These are phyloP conservation scores for Acanthoscelides obtectus DNA, from an alignment of 2,888 invertebrate species.

Conservation along the genomic window DNA sequence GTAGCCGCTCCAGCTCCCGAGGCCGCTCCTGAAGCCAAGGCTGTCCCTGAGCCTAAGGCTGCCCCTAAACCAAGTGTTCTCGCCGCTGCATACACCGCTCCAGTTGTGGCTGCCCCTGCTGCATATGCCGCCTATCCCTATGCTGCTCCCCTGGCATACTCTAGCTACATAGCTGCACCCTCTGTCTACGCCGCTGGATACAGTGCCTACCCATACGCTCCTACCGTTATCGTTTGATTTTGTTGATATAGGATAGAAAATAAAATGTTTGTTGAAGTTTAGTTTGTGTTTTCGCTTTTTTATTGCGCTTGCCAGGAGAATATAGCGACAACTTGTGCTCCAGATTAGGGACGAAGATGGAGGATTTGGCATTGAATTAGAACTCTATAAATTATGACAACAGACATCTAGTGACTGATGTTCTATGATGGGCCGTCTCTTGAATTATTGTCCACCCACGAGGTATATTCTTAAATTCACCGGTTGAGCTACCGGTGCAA, in stretches of 20 bases:
- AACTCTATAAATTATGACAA: no score
- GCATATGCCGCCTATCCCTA: not conserved
- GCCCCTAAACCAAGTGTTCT: not conserved
- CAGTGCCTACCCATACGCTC: not conserved
- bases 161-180: not conserved
- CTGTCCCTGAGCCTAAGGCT: not conserved
- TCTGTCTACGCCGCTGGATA: constrained; percentile 4
- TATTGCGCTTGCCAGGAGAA: no score
- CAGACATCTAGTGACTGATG: no score
- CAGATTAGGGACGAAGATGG: no score
- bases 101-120: constrained; percentile 1
- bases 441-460: no score
- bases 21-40: not conserved
- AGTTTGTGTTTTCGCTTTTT: no score
- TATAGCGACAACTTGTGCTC: no score
- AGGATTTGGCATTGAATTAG: no score
- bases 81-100: constrained; percentile 1
- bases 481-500: no score
- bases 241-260: not conserved
- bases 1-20: not conserved
- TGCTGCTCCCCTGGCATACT: constrained; percentile 1
- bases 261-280: no score
- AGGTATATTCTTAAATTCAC: no score
- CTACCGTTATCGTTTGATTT: not conserved
- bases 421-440: no score